Evolutionary conservation across 2,888 invertebrate species (phyloP).

Genomic region (Drosophila antonietae): DNA sequence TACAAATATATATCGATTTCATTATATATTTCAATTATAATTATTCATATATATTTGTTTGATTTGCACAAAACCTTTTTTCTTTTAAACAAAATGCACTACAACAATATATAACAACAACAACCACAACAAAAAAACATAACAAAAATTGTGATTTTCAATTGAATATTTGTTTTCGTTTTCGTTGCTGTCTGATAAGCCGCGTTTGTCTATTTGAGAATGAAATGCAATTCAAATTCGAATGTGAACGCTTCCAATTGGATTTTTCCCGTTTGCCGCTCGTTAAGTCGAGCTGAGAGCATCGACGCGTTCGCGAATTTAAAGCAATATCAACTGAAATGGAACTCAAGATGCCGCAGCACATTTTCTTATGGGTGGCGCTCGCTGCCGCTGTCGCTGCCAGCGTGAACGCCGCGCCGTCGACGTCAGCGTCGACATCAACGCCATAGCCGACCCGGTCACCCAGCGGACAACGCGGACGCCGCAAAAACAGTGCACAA

Average conservation of each 20-base stretch:
- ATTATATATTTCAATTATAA: neutral
- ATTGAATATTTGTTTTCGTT: neutral
- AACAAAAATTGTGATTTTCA: slow-evolving; percentile 6
- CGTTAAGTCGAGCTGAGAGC: slow-evolving; percentile 51
- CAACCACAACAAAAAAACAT: slow-evolving; percentile 2
- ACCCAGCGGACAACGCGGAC: slow-evolving; percentile 56
- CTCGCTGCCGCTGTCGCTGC: slow-evolving; percentile 33
- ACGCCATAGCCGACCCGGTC: slow-evolving; percentile 66
- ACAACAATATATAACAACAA: slow-evolving; percentile 8
- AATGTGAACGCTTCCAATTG: neutral
- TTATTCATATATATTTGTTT: neutral
- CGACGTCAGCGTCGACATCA: slow-evolving; percentile 29
- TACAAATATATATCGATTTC: neutral
- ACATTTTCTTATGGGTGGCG: slow-evolving; percentile 74
- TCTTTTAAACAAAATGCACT: slow-evolving; percentile 10
- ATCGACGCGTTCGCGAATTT: slow-evolving; percentile 80
- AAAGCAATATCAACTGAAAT: slow-evolving; percentile 77
- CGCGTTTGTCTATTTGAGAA: neutral
- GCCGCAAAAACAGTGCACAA: slow-evolving; percentile 47
- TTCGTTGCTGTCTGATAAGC: slow-evolving; percentile 28
- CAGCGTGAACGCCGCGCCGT: slow-evolving; percentile 23
- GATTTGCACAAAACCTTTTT: slow-evolving; percentile 1
- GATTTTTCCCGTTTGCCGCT: slow-evolving; percentile 14
- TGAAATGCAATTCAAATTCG: slow-evolving; percentile 9
- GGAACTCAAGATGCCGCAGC: slow-evolving; percentile 75